These are phyloP conservation scores for Heteropelma amictum DNA, from an alignment of 2,888 invertebrate genomes.

Conservation along the genomic window DNA sequence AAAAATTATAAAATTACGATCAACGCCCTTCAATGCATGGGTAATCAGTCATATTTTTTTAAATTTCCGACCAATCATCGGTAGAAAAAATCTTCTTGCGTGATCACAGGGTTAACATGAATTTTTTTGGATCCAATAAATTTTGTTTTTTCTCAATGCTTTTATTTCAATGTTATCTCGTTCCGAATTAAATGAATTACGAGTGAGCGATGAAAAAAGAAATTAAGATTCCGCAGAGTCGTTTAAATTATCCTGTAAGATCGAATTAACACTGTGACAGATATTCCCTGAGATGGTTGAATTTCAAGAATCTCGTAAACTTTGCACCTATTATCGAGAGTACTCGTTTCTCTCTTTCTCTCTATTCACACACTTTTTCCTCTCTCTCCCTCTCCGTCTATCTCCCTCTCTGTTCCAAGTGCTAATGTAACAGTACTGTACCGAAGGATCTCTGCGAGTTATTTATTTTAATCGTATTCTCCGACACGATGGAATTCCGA, in stretches of 20 bases:
- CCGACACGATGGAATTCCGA: slow-evolving; percentile 52
- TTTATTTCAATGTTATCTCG: too few relatives aligned
- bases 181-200: too few relatives aligned
- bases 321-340: too few relatives aligned
- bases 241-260: slow-evolving; percentile 22
- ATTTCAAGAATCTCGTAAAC: slow-evolving; percentile 42
- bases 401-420: not conserved
- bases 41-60: too few relatives aligned
- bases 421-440: slow-evolving; percentile 18
- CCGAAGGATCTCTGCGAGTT: slow-evolving; percentile 45
- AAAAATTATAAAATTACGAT: too few relatives aligned
- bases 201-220: not conserved
- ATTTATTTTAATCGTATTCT: slow-evolving; percentile 58
- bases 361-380: not conserved
- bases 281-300: slow-evolving; percentile 29
- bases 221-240: slow-evolving; percentile 35
- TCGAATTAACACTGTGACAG: slow-evolving; percentile 26
- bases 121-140: too few relatives aligned
- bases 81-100: too few relatives aligned
- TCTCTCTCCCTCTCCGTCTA: not conserved
- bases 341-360: not conserved
- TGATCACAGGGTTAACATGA: too few relatives aligned
- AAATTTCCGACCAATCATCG: too few relatives aligned
- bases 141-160: too few relatives aligned
- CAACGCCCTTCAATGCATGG: too few relatives aligned